Percentiles rank a stretch among this genome's conserved stretches.
These are phyloP conservation scores for Tarsius wallacei DNA, from an alignment of 2,797 vertebrate species.

Conservation along the genomic window DNA sequence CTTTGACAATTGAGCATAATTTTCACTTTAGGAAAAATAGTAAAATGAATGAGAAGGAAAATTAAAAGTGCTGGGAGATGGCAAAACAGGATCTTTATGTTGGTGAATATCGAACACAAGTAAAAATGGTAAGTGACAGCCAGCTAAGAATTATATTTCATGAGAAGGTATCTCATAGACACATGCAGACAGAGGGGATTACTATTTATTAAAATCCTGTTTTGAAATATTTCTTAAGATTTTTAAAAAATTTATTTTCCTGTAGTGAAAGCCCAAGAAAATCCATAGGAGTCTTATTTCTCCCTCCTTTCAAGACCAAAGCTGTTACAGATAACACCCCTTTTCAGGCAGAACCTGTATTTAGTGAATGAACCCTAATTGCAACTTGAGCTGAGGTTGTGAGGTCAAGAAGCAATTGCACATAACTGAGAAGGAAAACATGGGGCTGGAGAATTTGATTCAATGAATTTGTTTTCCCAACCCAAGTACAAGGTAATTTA, in stretches of 20 bases:
- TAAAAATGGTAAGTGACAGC: slow-evolving; percentile 64
- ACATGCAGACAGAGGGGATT: slow-evolving; percentile 37
- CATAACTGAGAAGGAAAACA: slow-evolving; percentile 42
- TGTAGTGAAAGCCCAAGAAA: slow-evolving; percentile 1
- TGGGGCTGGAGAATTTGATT: not conserved
- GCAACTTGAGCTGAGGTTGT: not conserved
- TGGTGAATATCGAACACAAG: slow-evolving; percentile 66
- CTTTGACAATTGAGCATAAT: slow-evolving; percentile 60
- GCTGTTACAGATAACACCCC: not conserved
- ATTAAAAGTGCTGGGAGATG: slow-evolving; percentile 53
- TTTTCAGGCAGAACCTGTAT: not conserved
- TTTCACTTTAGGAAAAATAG: slow-evolving; percentile 62
- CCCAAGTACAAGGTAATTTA: not conserved
- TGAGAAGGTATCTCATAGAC: not conserved
- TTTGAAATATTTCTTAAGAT: slow-evolving; percentile 67
- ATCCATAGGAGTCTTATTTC: not conserved
- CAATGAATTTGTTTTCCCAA: slow-evolving; percentile 5
- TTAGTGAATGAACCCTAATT: not conserved
- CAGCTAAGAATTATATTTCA: slow-evolving; percentile 58
- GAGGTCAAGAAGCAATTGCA: not conserved
- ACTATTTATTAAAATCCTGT: not conserved
- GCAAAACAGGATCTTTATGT: slow-evolving; percentile 57
- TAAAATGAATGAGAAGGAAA: slow-evolving; percentile 69
- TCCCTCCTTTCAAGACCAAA: not conserved
- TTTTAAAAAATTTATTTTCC: not conserved